phyloP scores from a whole-genome alignment of 2,888 invertebrate species.

The Dicranocentrus wangi region DNA sequence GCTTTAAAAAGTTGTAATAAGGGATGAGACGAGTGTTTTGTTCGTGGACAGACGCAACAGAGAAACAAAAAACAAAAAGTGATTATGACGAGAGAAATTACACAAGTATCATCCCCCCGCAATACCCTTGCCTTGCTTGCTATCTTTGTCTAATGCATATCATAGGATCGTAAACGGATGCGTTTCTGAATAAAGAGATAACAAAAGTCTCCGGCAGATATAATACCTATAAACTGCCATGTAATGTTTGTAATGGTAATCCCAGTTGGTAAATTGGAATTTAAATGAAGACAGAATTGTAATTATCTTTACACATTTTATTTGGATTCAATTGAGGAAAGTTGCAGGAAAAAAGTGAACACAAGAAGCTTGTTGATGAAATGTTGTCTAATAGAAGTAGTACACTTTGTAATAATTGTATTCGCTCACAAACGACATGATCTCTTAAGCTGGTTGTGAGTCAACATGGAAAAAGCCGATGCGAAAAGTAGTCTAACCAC shows the following conservation, averaged over 20 bases:
- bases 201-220: not conserved
- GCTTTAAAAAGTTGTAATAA: no score
- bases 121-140: slow-evolving; percentile 42
- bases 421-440: not conserved
- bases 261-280: slow-evolving; percentile 54
- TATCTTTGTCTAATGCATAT: slow-evolving; percentile 41
- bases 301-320: slow-evolving; percentile 58
- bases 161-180: slow-evolving; percentile 30
- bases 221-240: slow-evolving; percentile 40
- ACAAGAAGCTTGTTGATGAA: slow-evolving; percentile 31
- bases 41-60: slow-evolving; percentile 25
- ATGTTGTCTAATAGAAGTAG: not conserved
- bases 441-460: not conserved
- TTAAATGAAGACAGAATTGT: slow-evolving; percentile 64
- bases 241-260: slow-evolving; percentile 42
- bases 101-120: slow-evolving; percentile 35
- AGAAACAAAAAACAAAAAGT: slow-evolving; percentile 42
- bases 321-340: slow-evolving; percentile 34
- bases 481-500: slow-evolving; percentile 27
- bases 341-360: slow-evolving; percentile 17
- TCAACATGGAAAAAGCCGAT: not conserved
- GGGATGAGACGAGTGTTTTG: not conserved
- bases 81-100: slow-evolving; percentile 54
- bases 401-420: not conserved
- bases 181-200: slow-evolving; percentile 28